Conservation (phyloP, 1,140 invertebrate species). For the Sycobia sp. region DNA sequence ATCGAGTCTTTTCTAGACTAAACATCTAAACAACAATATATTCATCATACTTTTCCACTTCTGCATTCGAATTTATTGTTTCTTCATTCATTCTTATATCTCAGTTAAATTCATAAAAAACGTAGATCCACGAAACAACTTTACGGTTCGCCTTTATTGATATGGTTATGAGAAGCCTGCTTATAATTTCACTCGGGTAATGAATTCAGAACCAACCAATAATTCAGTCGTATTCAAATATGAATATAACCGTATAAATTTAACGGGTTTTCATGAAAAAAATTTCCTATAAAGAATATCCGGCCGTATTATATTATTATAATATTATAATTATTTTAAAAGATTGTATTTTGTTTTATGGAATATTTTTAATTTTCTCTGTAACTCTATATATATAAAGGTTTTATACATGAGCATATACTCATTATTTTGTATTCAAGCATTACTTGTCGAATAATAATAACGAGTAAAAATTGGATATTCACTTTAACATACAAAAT, state of each 20-base stretch:
- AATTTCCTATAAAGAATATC: no score
- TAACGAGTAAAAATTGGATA: conserved; percentile 25
- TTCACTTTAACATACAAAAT: conserved; percentile 20
- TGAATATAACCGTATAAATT: not conserved
- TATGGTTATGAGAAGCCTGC: conserved; percentile 19
- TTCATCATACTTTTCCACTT: not conserved
- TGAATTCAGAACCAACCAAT: not conserved
- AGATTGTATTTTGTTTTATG: conserved; percentile 7
- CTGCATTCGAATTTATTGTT: conserved; percentile 2
- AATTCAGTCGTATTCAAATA: not conserved
- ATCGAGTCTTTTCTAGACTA: conserved; percentile 26
- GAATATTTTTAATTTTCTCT: no score
- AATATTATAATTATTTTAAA: not conserved
- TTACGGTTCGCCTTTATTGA: conserved; percentile 6
- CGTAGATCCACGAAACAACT: not conserved
- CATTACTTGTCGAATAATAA: conserved; percentile 14
- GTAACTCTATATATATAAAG: conserved; percentile 8
- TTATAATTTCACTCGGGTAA: no score
- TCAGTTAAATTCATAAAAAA: not conserved
- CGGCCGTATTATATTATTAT: not conserved
- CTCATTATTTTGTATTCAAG: not conserved
- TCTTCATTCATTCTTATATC: not conserved
- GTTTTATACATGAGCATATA: not conserved
- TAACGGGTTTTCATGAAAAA: not conserved
- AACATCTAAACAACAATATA: conserved; percentile 29